Conservation (phyloP, 2,797 vertebrate genomes). For the Stomatorhinus walkeri region DNA sequence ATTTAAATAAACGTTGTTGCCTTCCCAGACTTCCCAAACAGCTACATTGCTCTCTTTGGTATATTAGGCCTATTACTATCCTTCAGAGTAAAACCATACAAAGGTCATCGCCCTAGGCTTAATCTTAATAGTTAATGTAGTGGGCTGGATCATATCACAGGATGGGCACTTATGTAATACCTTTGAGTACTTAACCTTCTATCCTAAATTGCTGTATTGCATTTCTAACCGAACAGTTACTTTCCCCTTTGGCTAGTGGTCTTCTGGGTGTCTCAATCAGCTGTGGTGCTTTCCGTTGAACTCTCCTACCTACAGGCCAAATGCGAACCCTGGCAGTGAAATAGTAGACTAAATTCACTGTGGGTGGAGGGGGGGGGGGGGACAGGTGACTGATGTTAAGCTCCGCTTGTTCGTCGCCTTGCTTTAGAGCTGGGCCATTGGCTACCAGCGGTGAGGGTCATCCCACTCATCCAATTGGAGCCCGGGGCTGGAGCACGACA, state of each 20-base stretch:
- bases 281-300: not conserved
- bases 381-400: not conserved
- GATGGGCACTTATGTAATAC: conserved; percentile 7
- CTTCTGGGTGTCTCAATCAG: not conserved
- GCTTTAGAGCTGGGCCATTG: not conserved
- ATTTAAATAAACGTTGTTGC: not conserved
- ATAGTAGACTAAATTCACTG: not conserved
- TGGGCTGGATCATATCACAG: not conserved
- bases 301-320: not conserved
- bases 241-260: not conserved
- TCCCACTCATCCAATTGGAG: not conserved
- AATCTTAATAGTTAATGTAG: not conserved
- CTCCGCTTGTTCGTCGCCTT: not conserved
- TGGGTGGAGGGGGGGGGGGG: not conserved
- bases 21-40: not conserved
- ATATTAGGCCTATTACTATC: not conserved
- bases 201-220: conserved; percentile 3
- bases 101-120: not conserved
- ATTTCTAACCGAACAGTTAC: not conserved
- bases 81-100: not conserved
- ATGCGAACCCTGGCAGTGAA: not conserved
- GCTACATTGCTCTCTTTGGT: not conserved
- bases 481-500: not conserved
- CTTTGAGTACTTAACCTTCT: not conserved
- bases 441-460: not conserved